Evolutionary conservation across 2,113 vertebrate species (phyloP).

Genomic region (Tachuris rubrigastra): DNA sequence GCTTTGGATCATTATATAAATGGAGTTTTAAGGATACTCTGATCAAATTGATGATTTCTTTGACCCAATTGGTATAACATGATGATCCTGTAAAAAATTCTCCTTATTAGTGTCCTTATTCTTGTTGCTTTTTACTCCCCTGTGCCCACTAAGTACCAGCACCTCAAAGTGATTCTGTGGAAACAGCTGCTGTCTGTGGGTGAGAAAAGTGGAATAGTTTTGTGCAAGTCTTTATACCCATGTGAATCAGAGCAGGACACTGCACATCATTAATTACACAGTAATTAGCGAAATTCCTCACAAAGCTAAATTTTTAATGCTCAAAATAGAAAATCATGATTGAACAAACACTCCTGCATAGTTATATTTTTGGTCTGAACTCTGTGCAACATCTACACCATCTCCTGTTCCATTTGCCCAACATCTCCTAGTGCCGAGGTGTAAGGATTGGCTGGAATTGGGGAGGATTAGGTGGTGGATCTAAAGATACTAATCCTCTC

Average conservation of each 20-base stretch:
- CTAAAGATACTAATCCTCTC: constrained; percentile 7
- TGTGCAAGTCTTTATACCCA: too few species aligned
- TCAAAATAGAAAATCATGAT: background rate
- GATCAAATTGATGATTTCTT: background rate
- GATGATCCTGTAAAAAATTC: background rate
- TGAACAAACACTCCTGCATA: background rate
- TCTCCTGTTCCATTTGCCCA: background rate
- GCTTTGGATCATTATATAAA: background rate
- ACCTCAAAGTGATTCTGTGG: background rate
- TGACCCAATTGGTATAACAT: background rate
- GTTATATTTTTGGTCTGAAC: background rate
- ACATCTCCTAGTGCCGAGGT: background rate
- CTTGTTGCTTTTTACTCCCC: background rate
- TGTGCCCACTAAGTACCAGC: background rate
- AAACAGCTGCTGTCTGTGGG: background rate
- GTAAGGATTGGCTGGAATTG: background rate
- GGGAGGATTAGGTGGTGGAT: background rate
- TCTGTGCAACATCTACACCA: background rate
- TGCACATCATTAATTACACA: background rate
- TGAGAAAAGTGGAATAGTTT: background rate
- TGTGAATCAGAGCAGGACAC: background rate
- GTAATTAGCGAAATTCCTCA: background rate
- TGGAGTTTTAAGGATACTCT: background rate
- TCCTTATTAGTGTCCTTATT: background rate
- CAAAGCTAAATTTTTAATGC: background rate